Conservation (phyloP, 2,797 vertebrate species). For the Nothura maculosa region DNA sequence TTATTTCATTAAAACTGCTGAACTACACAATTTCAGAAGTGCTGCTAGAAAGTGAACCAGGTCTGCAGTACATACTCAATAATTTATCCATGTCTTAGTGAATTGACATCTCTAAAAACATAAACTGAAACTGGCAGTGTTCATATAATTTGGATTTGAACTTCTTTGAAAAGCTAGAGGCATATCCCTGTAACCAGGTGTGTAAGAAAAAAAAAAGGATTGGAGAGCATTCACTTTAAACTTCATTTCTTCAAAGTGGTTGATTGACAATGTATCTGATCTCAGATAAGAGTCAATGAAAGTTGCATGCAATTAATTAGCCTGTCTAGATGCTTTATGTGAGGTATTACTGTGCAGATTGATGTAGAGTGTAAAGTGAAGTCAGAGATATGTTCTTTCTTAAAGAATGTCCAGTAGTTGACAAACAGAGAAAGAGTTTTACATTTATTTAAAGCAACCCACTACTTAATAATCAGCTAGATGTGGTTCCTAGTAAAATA, state of each 20-base stretch:
- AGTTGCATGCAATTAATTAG: no score
- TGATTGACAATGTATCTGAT: background rate
- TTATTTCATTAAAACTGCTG: background rate
- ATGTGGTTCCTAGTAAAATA: background rate
- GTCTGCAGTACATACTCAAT: accelerated
- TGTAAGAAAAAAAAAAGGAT: background rate
- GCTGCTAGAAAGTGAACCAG: background rate
- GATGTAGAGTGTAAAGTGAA: no score
- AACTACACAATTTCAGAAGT: background rate
- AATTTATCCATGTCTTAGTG: background rate
- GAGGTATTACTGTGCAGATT: no score
- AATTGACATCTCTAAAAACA: background rate
- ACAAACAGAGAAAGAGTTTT: background rate
- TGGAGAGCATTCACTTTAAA: background rate
- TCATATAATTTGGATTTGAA: background rate
- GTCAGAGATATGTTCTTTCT: background rate
- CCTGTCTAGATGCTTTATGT: no score
- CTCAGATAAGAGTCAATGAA: background rate
- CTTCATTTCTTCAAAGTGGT: background rate
- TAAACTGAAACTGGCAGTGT: background rate
- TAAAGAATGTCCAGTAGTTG: background rate
- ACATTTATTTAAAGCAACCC: accelerated
- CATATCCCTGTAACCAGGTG: accelerated
- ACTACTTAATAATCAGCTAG: background rate
- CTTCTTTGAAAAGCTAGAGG: background rate